Evolutionary conservation across 2,797 vertebrate species (phyloP).

Genomic region (Xenopus petersii): DNA sequence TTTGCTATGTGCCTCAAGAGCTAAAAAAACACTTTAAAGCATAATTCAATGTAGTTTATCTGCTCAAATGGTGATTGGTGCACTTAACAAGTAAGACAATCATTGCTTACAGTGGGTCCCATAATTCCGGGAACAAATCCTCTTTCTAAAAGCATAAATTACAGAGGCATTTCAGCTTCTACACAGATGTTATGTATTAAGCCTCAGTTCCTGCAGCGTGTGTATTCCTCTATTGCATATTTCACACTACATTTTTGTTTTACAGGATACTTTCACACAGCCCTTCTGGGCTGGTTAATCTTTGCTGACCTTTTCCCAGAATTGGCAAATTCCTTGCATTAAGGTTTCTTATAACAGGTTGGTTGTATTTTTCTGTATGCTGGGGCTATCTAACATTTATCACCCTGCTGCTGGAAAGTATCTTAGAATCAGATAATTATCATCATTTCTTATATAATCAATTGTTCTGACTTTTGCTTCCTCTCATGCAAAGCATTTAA

Average conservation of each 20-base stretch:
- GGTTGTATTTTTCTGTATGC: too few species aligned
- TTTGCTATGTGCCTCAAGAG: not conserved
- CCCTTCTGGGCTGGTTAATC: not conserved
- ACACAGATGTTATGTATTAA: not conserved
- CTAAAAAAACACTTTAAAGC: not conserved
- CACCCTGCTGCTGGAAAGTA: too few species aligned
- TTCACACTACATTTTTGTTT: not conserved
- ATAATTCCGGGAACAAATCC: not conserved
- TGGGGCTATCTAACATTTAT: too few species aligned
- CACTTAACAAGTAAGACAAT: not conserved
- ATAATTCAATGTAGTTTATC: not conserved
- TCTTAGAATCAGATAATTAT: too few species aligned
- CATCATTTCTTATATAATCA: too few species aligned
- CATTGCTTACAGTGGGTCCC: not conserved
- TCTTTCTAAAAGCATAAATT: not conserved
- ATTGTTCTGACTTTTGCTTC: too few species aligned
- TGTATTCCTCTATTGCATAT: not conserved
- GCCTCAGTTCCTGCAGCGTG: not conserved
- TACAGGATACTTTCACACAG: conserved; percentile 2
- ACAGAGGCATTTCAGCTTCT: not conserved
- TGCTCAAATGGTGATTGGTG: not conserved
- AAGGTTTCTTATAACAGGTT: too few species aligned
- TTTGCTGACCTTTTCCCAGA: not conserved
- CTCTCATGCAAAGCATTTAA: too few species aligned
- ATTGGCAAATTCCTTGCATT: not conserved